Conservation (phyloP, 1,140 invertebrate species). For the Druon quercuslanigerum region DNA sequence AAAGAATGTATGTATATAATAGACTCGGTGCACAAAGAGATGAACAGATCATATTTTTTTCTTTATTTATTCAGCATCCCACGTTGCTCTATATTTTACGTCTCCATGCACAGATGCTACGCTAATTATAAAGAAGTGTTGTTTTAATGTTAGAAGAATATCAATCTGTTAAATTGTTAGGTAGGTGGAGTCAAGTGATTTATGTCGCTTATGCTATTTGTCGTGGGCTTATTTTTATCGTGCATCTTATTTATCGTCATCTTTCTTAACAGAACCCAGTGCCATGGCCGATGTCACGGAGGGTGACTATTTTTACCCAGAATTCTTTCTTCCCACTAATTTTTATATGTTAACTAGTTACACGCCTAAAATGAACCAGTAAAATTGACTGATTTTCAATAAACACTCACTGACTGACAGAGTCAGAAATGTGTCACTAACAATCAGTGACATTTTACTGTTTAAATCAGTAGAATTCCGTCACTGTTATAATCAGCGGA, state of each 20-base stretch:
- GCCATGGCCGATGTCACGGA: slow-evolving; percentile 4
- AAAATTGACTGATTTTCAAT: too few relatives aligned
- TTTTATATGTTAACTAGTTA: too few relatives aligned
- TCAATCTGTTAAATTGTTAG: slow-evolving; percentile 31
- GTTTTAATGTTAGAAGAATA: slow-evolving; percentile 29
- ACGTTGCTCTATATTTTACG: slow-evolving; percentile 24
- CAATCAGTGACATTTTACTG: too few relatives aligned
- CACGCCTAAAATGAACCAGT: too few relatives aligned
- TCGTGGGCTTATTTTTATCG: slow-evolving; percentile 24
- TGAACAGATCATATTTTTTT: neutral
- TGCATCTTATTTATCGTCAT: slow-evolving; percentile 30
- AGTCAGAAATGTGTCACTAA: too few relatives aligned
- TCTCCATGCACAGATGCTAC: slow-evolving; percentile 24
- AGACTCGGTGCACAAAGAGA: neutral
- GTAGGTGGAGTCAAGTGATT: slow-evolving; percentile 31
- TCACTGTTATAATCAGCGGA: too few relatives aligned
- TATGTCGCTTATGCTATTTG: slow-evolving; percentile 27
- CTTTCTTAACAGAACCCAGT: slow-evolving; percentile 10
- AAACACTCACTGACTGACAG: too few relatives aligned
- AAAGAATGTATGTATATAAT: too few relatives aligned
- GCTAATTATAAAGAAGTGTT: slow-evolving; percentile 31
- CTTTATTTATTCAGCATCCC: slow-evolving; percentile 26
- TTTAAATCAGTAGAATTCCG: too few relatives aligned
- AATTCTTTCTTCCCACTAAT: neutral
- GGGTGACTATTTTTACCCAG: slow-evolving; percentile 14